A percentile compares a stretch with the other conserved stretches of the same genome.
Evolutionary conservation across 2,888 invertebrate genomes (phyloP).

Genomic region (Clunio marinus): DNA sequence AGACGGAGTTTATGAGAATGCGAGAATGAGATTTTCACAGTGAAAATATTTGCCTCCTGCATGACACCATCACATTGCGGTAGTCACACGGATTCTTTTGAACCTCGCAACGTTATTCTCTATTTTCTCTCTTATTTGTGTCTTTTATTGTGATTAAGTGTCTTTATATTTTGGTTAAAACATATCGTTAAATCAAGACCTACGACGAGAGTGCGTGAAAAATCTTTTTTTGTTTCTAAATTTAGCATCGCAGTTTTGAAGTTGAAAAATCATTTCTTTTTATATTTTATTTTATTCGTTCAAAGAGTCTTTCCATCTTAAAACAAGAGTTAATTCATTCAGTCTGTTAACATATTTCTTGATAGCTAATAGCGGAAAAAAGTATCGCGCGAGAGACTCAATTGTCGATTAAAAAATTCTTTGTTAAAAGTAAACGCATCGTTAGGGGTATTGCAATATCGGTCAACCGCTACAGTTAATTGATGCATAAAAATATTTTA

Average conservation of each 20-base stretch:
- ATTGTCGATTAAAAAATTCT: constrained; percentile 21
- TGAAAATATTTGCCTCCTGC: background rate
- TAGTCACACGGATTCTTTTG: constrained; percentile 5
- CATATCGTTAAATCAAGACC: background rate
- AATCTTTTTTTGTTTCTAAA: constrained; percentile 32
- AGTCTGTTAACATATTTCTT: constrained; percentile 29
- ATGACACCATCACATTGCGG: background rate
- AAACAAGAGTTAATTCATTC: constrained; percentile 28
- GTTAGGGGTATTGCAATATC: constrained; percentile 1
- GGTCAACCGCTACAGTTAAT: constrained; percentile 23
- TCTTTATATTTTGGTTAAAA: too few species aligned
- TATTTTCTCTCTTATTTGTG: too few species aligned
- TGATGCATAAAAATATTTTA: background rate
- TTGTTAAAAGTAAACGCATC: constrained; percentile 5
- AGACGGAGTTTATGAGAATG: too few species aligned
- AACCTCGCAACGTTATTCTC: background rate
- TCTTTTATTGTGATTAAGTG: constrained; percentile 10
- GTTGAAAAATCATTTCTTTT: constrained; percentile 11
- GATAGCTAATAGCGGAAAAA: constrained; percentile 16
- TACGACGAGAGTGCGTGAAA: constrained; percentile 31
- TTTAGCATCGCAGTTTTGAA: constrained; percentile 20
- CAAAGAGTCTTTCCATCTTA: background rate
- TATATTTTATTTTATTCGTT: constrained; percentile 8
- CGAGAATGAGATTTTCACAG: background rate
- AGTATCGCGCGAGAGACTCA: constrained; percentile 22